phyloP scores from a whole-genome alignment of 2,113 vertebrate genomes.

The Myanophis thanlyinensis region DNA sequence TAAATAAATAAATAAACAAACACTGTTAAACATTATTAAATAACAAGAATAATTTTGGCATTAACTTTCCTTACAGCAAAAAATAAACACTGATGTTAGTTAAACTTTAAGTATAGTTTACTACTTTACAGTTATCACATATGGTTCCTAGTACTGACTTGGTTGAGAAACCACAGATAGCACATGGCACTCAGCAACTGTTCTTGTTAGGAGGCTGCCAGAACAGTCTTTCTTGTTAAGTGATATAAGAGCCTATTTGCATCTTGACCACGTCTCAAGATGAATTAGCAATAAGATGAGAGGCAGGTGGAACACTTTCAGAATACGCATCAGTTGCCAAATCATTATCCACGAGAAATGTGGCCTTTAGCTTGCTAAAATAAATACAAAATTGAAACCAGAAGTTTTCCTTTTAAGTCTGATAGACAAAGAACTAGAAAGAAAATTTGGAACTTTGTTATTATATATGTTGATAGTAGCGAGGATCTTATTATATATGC shows the following conservation, averaged over 20 bases:
- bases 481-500: not conserved
- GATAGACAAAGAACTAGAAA: not conserved
- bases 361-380: not conserved
- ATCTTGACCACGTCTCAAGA: not conserved
- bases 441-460: not conserved
- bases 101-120: not conserved
- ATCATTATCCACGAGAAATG: not conserved
- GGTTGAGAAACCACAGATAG: not conserved
- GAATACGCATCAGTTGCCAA: not conserved
- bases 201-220: not conserved
- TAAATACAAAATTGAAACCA: not conserved
- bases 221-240: not conserved
- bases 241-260: not conserved
- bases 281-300: not conserved
- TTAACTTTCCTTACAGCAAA: not conserved
- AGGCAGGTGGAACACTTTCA: not conserved
- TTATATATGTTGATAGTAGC: not conserved
- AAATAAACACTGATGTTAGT: not conserved
- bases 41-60: not conserved
- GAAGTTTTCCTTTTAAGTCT: not conserved
- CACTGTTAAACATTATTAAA: not conserved
- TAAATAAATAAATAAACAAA: too few species aligned
- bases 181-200: not conserved
- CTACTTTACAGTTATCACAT: not conserved
- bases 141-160: not conserved